These are phyloP conservation scores for Nannospalax galili DNA, from an alignment of 2,113 vertebrate species.

Conservation along the genomic window DNA sequence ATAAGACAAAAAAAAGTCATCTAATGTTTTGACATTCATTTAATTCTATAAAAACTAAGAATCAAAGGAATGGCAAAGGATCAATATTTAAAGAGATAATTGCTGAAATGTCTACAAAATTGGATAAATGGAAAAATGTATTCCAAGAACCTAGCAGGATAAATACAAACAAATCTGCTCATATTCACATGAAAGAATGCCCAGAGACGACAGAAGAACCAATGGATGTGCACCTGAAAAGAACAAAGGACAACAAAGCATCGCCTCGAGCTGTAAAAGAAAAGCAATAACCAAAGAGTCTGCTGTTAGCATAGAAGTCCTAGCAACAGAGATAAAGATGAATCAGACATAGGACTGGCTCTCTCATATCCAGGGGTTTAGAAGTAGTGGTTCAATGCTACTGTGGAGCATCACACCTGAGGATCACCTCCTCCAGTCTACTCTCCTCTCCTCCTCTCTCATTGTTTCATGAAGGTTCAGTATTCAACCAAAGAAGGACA, in stretches of 20 bases:
- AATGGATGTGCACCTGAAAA: not conserved
- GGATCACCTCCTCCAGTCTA: not conserved
- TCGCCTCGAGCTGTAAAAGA: not conserved
- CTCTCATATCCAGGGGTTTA: not conserved
- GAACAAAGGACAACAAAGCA: not conserved
- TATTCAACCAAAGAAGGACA: not conserved
- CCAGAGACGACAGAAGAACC: not conserved
- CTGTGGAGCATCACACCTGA: not conserved
- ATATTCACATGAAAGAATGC: not conserved
- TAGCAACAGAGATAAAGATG: not conserved
- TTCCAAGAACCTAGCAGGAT: not conserved
- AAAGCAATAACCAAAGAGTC: not conserved
- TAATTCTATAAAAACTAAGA: conserved; percentile 36
- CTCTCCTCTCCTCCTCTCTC: not conserved
- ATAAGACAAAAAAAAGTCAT: not conserved
- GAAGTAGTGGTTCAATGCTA: not conserved
- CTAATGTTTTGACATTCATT: not conserved
- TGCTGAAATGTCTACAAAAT: conserved; percentile 28
- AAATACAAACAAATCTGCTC: conserved; percentile 55
- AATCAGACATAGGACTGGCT: not conserved
- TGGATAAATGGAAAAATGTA: conserved; percentile 28
- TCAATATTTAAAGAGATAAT: conserved; percentile 50
- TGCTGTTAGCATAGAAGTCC: not conserved
- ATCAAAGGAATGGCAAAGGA: conserved; percentile 19
- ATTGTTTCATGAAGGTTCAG: not conserved